A percentile compares a stretch with the other conserved stretches of the same genome.
Conservation (phyloP, 2,888 invertebrate species). For the Melieria crassipennis region DNA sequence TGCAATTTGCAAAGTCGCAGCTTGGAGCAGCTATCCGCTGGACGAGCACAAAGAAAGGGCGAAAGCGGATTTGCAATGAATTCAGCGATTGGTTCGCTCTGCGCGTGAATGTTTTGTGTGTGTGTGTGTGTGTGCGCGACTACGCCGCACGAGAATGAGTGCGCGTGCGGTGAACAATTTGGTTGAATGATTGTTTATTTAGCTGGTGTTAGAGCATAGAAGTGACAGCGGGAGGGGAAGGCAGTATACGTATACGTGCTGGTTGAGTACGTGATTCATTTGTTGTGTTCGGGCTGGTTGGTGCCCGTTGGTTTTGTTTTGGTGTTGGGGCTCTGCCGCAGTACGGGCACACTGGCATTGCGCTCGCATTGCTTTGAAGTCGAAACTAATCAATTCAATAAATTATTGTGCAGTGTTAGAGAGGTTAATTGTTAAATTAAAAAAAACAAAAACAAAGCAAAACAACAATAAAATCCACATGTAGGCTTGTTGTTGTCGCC, state of each 20-base stretch:
- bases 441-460: too few species aligned
- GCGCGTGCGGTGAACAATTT: not conserved
- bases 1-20: not conserved
- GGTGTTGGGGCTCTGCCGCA: too few species aligned
- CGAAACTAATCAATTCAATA: too few species aligned
- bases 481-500: too few species aligned
- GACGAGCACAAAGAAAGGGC: slow-evolving; percentile 11
- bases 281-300: slow-evolving; percentile 3
- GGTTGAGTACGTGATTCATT: slow-evolving; percentile 20
- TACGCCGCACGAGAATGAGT: not conserved
- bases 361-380: too few species aligned
- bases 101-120: not conserved
- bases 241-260: not conserved
- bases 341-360: too few species aligned
- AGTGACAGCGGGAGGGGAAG: not conserved
- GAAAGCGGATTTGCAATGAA: slow-evolving; percentile 38
- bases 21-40: not conserved
- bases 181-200: not conserved
- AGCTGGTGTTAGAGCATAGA: too few species aligned
- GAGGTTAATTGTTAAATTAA: too few species aligned
- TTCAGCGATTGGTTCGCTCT: slow-evolving; percentile 21
- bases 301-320: too few species aligned
- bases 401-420: too few species aligned
- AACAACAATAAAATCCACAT: too few species aligned
- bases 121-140: not conserved